Conservation (phyloP, 2,113 vertebrate genomes). For the Sterrhoptilus dennistouni region DNA sequence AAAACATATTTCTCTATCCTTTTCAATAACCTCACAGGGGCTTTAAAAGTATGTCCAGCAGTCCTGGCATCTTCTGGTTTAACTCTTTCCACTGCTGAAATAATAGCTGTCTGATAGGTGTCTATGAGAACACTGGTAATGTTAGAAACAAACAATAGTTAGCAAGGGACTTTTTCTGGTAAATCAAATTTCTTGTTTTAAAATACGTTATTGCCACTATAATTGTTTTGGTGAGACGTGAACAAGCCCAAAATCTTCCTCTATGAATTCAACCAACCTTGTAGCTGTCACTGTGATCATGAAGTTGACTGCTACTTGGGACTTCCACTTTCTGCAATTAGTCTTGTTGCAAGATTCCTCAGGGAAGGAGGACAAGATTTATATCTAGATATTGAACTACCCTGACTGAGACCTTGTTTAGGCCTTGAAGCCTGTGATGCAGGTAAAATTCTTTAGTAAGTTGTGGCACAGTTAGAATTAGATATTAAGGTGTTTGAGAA, state of each 20-base stretch:
- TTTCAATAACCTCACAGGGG: not conserved
- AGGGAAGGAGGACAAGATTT: too few species aligned
- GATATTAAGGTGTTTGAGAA: too few species aligned
- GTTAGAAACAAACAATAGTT: not conserved
- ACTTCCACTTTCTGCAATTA: not conserved
- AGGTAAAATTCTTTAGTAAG: too few species aligned
- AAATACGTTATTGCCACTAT: not conserved
- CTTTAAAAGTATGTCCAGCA: not conserved
- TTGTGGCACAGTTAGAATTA: too few species aligned
- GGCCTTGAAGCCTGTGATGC: too few species aligned
- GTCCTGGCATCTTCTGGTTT: not conserved
- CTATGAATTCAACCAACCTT: not conserved
- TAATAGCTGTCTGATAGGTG: not conserved
- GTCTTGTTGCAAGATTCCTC: not conserved
- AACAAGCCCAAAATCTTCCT: not conserved
- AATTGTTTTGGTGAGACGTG: not conserved
- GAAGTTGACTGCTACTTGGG: not conserved
- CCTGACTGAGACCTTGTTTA: too few species aligned
- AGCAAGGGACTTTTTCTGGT: not conserved
- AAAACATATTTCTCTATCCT: not conserved
- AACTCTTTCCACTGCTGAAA: not conserved
- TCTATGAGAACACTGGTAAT: not conserved
- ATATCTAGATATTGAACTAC: too few species aligned
- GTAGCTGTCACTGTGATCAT: not conserved
- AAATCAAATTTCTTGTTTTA: not conserved